Conservation (phyloP, 2,797 vertebrate species). For the Alcedo quadribrachys region DNA sequence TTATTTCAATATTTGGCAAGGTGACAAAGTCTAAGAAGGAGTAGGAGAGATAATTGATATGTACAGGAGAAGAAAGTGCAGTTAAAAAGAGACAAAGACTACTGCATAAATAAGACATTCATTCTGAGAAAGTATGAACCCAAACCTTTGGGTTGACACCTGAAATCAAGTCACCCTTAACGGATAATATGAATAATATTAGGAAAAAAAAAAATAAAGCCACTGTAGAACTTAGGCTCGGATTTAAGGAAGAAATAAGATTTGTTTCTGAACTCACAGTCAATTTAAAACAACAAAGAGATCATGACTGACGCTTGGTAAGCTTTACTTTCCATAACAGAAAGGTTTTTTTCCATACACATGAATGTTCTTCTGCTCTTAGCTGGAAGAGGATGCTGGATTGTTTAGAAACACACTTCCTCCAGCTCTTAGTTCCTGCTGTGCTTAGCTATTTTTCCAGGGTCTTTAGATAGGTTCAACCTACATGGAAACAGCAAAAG, state of each 20-base stretch:
- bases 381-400: conserved; percentile 57
- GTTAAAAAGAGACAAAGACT: conserved; percentile 72
- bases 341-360: not conserved
- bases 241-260: conserved; percentile 52
- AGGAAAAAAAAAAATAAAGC: not conserved
- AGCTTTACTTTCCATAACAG: conserved; percentile 46
- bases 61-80: conserved; percentile 61
- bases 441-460: conserved; percentile 23
- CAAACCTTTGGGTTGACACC: conserved; percentile 42
- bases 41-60: conserved; percentile 71
- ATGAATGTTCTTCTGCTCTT: conserved; percentile 43
- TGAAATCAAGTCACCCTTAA: conserved; percentile 70
- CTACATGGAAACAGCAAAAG: conserved; percentile 46
- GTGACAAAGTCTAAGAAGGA: conserved; percentile 68
- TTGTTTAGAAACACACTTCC: conserved; percentile 62
- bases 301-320: conserved; percentile 30
- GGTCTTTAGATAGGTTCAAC: not conserved
- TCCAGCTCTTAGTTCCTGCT: conserved; percentile 47
- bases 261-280: conserved; percentile 53
- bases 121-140: conserved; percentile 23
- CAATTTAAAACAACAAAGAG: conserved; percentile 69
- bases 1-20: conserved; percentile 68
- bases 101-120: conserved; percentile 65
- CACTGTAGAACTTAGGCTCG: conserved; percentile 23
- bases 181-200: conserved; percentile 50